Base-by-base conservation (phyloP, 2,797 vertebrate species). In the Gadopsis bispinosus region DNA sequence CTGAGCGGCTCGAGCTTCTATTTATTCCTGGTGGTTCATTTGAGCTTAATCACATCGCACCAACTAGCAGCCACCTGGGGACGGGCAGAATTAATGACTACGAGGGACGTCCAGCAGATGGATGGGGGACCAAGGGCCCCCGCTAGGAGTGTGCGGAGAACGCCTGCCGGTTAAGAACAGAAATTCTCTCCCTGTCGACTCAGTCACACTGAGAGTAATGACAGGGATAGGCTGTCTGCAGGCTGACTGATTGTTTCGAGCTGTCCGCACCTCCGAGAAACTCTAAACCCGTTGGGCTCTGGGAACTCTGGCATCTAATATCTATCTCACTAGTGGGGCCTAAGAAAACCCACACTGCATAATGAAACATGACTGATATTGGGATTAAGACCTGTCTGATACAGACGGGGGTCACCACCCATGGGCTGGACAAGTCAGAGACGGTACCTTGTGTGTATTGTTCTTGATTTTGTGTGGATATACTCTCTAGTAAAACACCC, bases 11-110 rank as follows among this genome's bases (percentile, higher is more conserved):
- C 66, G 22, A 41, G 69, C 83, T 88, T 89, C 80, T 81, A 73
- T 91, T 93, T 93, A 88, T 92, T 91, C 87, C 83, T 85, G 78
- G 80, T 84, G 83, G 84, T 91, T 92, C 78, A 67, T 92, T 92
- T 92, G 80, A 84, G 84, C 87, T 91, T 93, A 90, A 93, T 93
- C 91, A 92, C 91, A 89, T 88, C 59, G 85, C 79, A 69, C 83
- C 87, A 80, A 83, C 85, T 41, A 84, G 86, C 83, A 87, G 82
- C 87, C 89, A 89, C 91, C 88, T 86, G 90, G 88, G 88, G 79
- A 85, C 48, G 65, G 74, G 72, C 69, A 75, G 80, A 93, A 92
- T 94, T 89, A 93, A 93, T 90, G 90, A 81, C 83, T 89, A 83
- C 83, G 88, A 89, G 89, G 73, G 86, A 89, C 48, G 68, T 85